Base-by-base conservation (phyloP, 2,888 invertebrate species). In the Agrotis ipsilon region DNA sequence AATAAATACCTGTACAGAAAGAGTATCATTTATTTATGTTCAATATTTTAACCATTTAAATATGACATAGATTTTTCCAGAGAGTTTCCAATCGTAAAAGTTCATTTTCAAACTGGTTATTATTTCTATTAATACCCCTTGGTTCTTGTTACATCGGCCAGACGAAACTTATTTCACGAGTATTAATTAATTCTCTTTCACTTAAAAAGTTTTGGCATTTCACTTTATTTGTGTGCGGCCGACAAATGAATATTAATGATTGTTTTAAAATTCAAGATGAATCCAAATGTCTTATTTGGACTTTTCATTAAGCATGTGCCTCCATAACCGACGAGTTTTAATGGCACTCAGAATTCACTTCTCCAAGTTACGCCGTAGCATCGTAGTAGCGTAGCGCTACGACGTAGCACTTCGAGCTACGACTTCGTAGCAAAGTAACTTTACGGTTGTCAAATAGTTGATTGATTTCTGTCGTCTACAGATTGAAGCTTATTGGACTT, bases 181-280 rank as follows among this genome's bases (percentile, higher is more conserved):
- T 66, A 66, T 78, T 78, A 60, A 77, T 78, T 72, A 67, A 77
- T 63, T 62, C 18, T 51, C 71, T 71, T 77, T 60, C 32, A 64
- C 60, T 51, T 55, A 51, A 43, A 18, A 78, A 78, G 68, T 77
- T 77, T 67, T 64, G 63, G 63, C 72, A 63, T 72, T 77, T 60
- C 27, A 49, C 62, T 64, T 77, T 62, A 68, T 57, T 68, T 64
- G 45, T 45, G 11, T 21, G 58, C 48, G 48, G 13, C 21, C 14
- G 24, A 68, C 61, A 65, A 72, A 73, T 72, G 3, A 78, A 78
- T 78, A 78, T 78, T 49, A 78, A 72, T 72, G 24, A 51, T 32
- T 59, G 64, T 73, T 73, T 68, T 16, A 73, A 78, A 68, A 55
- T 55, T 61, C 13, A 52, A 68, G 54, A 46, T 45, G 19, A 54